A percentile compares a stretch with the other conserved stretches of the same genome.
These are phyloP conservation scores for Thalassaphorura encarpata DNA, from an alignment of 1,140 invertebrate species.

Conservation along the genomic window DNA sequence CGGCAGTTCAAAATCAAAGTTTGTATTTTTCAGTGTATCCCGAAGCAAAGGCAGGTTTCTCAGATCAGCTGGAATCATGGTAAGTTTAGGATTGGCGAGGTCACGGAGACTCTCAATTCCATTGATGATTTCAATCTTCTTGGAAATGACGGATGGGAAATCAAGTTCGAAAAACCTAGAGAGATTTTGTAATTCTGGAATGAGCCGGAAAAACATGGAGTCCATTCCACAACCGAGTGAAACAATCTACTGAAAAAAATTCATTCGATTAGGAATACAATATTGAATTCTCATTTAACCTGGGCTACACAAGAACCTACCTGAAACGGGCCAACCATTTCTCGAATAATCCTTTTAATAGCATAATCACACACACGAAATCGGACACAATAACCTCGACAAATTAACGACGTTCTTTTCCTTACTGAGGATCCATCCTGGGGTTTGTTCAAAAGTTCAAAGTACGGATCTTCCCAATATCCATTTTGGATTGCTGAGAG, in stretches of 20 bases:
- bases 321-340: constrained; percentile 16
- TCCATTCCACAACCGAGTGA: constrained; percentile 26
- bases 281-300: too few species aligned
- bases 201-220: constrained; percentile 19
- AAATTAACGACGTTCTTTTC: constrained; percentile 27
- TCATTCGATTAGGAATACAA: too few species aligned
- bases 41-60: constrained; percentile 9
- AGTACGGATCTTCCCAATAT: constrained; percentile 31
- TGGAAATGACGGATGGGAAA: constrained; percentile 21
- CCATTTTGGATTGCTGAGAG: constrained; percentile 22
- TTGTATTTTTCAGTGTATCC: constrained; percentile 4
- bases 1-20: constrained; percentile 19
- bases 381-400: constrained; percentile 28
- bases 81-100: constrained; percentile 15
- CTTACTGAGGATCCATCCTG: constrained; percentile 1
- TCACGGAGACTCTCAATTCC: constrained; percentile 8
- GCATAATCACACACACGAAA: constrained; percentile 30
- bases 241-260: constrained; percentile 19
- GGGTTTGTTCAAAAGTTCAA: constrained; percentile 21
- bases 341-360: constrained; percentile 18
- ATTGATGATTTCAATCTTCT: constrained; percentile 20
- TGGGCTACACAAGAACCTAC: too few species aligned
- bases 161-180: constrained; percentile 24
- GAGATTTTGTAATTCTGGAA: constrained; percentile 18
- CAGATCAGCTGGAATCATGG: constrained; percentile 21